Evolutionary conservation across 2,888 invertebrate genomes (phyloP).

Genomic region (Callimorpha dominula): DNA sequence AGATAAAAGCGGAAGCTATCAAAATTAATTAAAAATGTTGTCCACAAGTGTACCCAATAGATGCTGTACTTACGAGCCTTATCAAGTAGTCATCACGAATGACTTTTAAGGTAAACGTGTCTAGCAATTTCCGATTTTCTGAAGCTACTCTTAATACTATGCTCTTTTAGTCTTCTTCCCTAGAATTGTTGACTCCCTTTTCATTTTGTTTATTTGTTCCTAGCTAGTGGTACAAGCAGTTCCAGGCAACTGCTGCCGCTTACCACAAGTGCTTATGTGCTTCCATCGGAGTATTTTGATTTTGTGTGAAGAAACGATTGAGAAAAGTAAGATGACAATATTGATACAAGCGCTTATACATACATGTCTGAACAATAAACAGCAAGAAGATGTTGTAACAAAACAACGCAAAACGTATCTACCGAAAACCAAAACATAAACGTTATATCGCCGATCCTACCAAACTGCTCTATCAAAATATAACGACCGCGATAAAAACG

Average conservation of each 20-base stretch:
- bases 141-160: too few relatives aligned
- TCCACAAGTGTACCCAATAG: too few relatives aligned
- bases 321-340: constrained; percentile 36
- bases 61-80: too few relatives aligned
- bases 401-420: constrained; percentile 64
- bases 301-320: background rate
- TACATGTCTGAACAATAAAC: constrained; percentile 54
- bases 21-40: too few relatives aligned
- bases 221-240: background rate
- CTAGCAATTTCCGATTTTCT: too few relatives aligned
- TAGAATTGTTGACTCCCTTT: too few relatives aligned
- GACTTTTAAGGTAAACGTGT: too few relatives aligned
- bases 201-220: too few relatives aligned
- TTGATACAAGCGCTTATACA: background rate
- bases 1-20: too few relatives aligned
- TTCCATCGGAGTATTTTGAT: background rate
- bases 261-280: background rate
- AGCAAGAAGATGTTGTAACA: constrained; percentile 57
- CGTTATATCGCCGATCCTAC: constrained; percentile 83
- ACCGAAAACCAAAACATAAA: constrained; percentile 83
- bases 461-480: constrained; percentile 86
- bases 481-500: constrained; percentile 86
- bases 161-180: too few relatives aligned
- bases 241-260: background rate
- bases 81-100: too few relatives aligned